Conservation (phyloP, 2,888 invertebrate genomes). For the Cybosia mesomella region DNA sequence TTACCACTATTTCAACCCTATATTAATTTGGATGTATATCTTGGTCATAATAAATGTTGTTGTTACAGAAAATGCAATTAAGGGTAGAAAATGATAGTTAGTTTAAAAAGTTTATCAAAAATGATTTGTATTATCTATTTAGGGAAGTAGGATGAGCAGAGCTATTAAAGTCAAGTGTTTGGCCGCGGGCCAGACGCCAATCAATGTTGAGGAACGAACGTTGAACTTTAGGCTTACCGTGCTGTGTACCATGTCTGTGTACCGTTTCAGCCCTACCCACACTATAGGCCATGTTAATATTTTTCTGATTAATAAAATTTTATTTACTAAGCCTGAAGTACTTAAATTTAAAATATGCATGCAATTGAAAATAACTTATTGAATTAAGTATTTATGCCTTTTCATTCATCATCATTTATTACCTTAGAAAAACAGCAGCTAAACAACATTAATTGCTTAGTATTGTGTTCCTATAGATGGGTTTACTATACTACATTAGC, state of each 20-base stretch:
- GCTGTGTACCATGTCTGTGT: too few species aligned
- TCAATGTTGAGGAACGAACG: slow-evolving; percentile 72
- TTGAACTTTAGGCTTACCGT: slow-evolving; percentile 73
- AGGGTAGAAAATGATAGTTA: not conserved
- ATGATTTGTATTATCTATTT: slow-evolving; percentile 69
- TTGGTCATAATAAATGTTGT: not conserved
- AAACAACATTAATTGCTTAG: too few species aligned
- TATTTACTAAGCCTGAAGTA: too few species aligned
- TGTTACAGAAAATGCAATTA: not conserved
- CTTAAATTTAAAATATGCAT: too few species aligned
- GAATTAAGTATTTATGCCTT: too few species aligned
- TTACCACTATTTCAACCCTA: too few species aligned
- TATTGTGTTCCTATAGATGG: too few species aligned
- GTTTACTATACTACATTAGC: too few species aligned
- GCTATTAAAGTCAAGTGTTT: slow-evolving; percentile 79
- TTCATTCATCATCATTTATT: too few species aligned
- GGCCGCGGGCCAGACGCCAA: slow-evolving; percentile 78
- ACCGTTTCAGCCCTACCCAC: slow-evolving; percentile 6
- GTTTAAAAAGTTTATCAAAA: slow-evolving; percentile 15
- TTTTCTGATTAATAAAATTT: too few species aligned
- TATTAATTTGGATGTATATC: not conserved
- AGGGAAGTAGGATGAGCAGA: slow-evolving; percentile 77
- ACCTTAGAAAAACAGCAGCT: too few species aligned
- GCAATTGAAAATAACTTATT: too few species aligned
- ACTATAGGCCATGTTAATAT: not conserved